Evolutionary conservation across 2,113 vertebrate genomes (phyloP).

Genomic region (Balaeniceps rex): DNA sequence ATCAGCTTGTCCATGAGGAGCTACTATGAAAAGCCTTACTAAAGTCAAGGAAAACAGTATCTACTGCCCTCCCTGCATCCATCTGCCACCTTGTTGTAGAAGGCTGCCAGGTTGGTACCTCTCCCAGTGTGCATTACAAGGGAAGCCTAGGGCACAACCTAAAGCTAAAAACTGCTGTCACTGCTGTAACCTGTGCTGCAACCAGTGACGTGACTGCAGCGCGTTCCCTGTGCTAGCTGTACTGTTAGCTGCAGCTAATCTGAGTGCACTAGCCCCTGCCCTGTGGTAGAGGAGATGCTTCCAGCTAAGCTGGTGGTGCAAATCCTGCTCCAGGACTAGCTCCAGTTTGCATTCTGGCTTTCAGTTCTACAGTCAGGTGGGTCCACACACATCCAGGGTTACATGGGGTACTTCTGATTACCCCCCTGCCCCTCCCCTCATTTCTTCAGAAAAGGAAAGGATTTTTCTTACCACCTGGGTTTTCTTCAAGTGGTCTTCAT

Average conservation of each 20-base stretch:
- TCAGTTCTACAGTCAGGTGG: not conserved
- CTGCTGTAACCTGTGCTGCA: not conserved
- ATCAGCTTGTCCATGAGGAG: not conserved
- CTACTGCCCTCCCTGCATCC: not conserved
- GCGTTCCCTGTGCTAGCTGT: not conserved
- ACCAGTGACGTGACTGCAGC: not conserved
- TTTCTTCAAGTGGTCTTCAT: not conserved
- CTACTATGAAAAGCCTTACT: rapidly evolving
- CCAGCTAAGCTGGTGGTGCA: no score
- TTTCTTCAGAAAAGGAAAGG: not conserved
- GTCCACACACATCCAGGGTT: not conserved
- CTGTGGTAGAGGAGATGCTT: not conserved
- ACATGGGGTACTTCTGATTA: not conserved
- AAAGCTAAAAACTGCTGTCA: not conserved
- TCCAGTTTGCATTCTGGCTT: not conserved
- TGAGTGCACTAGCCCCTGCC: not conserved
- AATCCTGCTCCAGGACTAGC: not conserved
- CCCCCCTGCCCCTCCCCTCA: no score
- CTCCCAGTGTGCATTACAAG: rapidly evolving
- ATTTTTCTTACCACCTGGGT: not conserved
- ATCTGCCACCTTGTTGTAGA: not conserved
- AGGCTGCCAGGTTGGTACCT: not conserved
- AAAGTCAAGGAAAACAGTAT: not conserved
- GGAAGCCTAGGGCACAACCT: not conserved
- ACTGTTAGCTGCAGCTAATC: not conserved